Base-by-base conservation (phyloP, 2,888 invertebrate genomes). In the Sminthurinus aureus region DNA sequence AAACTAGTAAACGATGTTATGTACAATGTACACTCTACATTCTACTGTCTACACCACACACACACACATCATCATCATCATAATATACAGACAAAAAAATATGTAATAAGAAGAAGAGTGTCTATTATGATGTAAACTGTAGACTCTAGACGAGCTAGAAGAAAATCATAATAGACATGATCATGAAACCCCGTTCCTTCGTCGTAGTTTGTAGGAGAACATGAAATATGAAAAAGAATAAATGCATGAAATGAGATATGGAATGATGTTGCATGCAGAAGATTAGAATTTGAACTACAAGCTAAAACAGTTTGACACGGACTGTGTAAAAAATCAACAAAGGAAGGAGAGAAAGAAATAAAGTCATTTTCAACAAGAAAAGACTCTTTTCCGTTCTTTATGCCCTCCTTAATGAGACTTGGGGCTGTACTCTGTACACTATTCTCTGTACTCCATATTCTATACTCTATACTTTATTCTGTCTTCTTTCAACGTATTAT, bases 361-460 rank as follows among this genome's bases (percentile, higher is more conserved):
- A 80, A 80, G 80, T 71, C 80, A 80, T 80, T 80, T 71, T 12
- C n/a, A 24, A 71, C 71, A 80, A 69, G 67, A 71, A 80, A 80
- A 69, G 26, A 71, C 71, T 22, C 80, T 80, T 80, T 80, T 80
- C 80, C 80, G 71, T 24, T 80, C 71, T 12, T 51, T 51, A 18
- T 50, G 38, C 76, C n/a, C n/a, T 24, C 26, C 38, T 38, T 38
- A 38, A 38, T 38, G 38, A 38, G 38, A 38, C 38, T 38, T 38
- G 38, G 38, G 38, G 38, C 38, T 38, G 38, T 38, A 38, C 38
- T 38, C 38, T 38, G 6, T 38, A 38, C 6, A 4, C 6, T 38
- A 38, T 6, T 38, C 3, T 38, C n/a, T n/a, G n/a, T n/a, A n/a
- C n/a, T n/a, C n/a, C n/a, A n/a, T n/a, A n/a, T n/a, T n/a, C 38